phyloP scores from a whole-genome alignment of 2,797 vertebrate species.

The Buphagus erythrorhynchus region DNA sequence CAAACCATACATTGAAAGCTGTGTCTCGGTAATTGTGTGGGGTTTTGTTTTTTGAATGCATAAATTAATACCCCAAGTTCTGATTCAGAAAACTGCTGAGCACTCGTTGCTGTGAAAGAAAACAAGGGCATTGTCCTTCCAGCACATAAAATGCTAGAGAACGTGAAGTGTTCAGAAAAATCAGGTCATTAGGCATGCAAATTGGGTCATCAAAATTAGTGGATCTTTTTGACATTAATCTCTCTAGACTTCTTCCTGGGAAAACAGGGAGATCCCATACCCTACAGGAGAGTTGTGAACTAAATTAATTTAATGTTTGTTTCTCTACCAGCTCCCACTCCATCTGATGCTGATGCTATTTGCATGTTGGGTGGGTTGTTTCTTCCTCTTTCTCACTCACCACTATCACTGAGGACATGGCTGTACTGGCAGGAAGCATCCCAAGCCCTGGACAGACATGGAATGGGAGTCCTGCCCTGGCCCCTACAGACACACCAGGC shows the following conservation, averaged over 20 bases:
- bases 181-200: slow-evolving; percentile 69
- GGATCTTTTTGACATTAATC: slow-evolving; percentile 73
- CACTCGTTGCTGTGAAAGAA: slow-evolving; percentile 7
- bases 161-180: slow-evolving; percentile 49
- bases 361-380: not conserved
- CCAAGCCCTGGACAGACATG: not conserved
- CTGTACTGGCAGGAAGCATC: rapidly evolving
- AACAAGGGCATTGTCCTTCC: slow-evolving; percentile 62
- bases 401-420: not conserved
- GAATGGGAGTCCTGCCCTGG: not conserved
- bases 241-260: slow-evolving; percentile 65
- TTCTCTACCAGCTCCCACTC: slow-evolving; percentile 43
- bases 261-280: slow-evolving; percentile 70
- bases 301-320: slow-evolving; percentile 73
- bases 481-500: not conserved
- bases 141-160: slow-evolving; percentile 32
- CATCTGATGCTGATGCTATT: slow-evolving; percentile 46
- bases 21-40: not conserved
- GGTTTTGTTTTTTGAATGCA: slow-evolving; percentile 25
- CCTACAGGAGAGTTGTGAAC: slow-evolving; percentile 72
- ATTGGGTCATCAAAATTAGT: slow-evolving; percentile 73
- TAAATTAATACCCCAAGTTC: slow-evolving; percentile 44
- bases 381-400: not conserved
- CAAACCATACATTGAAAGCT: slow-evolving; percentile 21
- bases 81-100: slow-evolving; percentile 44